Base-by-base conservation (phyloP, 1,140 invertebrate genomes). In the Diachasma alloeum region DNA sequence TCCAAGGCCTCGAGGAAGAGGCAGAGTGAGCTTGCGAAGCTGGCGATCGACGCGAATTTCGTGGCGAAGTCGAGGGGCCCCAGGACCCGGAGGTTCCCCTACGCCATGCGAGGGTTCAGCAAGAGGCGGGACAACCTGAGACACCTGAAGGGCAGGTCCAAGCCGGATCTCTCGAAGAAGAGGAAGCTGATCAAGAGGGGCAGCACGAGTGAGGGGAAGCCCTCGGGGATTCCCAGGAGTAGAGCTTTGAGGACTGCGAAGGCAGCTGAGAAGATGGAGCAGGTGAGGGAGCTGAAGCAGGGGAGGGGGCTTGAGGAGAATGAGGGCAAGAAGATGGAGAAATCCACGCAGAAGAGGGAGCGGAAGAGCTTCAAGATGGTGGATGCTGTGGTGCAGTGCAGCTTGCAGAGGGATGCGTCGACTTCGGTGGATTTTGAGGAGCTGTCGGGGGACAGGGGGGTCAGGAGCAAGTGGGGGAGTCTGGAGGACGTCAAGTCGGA, bases 11-110 rank as follows among this genome's bases (percentile, higher is more conserved):
- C 73, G 0, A 87, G 83, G 36, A 88, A 84, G 66, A 81, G 83
- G 24, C 78, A 82, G 9, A 74, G 84, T 39, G 87, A 88, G 74
- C 82, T 88, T 0, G 81, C 85, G 3, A 88, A 87, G 77, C 75
- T 88, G 31, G 80, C 75, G 0, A 88, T 88, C 73, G 83, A 88
- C 71, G 86, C 85, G 0, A 88, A 86, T 79, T 82, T 87, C 11
- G 80, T 81, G 69, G 79, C 86, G 0, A 79, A 80, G 9, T 79
- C 79, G 9, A 79, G 84, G n/a, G 81, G 83, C 0, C 82, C 82
- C 0, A 77, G 83, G 15, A 85, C 82, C 26, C 74, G 84, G 24
- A 81, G 82, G 70, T 75, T 85, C 15, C 79, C 84, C 15, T 80
- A 79, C 56, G 78, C 66, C 0, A 81, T 46, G n/a, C 74, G 75